These are phyloP conservation scores for Neomorphus geoffroyi DNA, from an alignment of 2,797 vertebrate genomes.

Conservation along the genomic window DNA sequence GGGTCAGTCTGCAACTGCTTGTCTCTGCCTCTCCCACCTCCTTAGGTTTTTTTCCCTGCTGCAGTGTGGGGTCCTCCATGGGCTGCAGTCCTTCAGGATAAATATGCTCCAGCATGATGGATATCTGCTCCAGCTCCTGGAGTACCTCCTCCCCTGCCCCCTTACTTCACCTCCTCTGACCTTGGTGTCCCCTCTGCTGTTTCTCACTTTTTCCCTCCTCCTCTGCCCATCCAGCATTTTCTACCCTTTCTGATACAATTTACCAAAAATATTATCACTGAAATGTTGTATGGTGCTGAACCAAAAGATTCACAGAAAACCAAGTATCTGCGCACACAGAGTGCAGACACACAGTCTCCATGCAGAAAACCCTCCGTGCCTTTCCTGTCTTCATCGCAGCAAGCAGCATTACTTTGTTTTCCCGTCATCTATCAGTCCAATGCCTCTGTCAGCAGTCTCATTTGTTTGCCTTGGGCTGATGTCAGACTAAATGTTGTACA, in stretches of 20 bases:
- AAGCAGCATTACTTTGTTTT: neutral
- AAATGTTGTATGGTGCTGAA: neutral
- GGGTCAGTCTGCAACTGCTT: fast-evolving
- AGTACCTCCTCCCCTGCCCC: neutral
- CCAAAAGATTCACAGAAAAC: neutral
- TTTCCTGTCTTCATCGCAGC: neutral
- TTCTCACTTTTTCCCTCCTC: neutral
- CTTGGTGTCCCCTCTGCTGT: neutral
- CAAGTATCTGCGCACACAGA: neutral
- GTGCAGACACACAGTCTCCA: neutral
- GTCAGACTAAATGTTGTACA: neutral
- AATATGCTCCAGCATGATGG: too few relatives aligned
- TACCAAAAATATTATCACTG: neutral
- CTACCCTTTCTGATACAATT: neutral
- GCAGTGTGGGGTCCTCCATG: neutral
- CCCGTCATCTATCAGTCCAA: neutral
- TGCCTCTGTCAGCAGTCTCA: neutral
- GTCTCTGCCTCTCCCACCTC: neutral
- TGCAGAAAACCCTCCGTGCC: neutral
- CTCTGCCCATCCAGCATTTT: neutral
- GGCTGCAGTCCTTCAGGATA: neutral
- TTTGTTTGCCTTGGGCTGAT: neutral
- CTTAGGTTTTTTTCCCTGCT: neutral
- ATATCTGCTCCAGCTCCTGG: neutral
- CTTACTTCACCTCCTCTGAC: neutral